These are phyloP conservation scores for Anhinga rufa DNA, from an alignment of 2,113 vertebrate genomes.

Conservation along the genomic window DNA sequence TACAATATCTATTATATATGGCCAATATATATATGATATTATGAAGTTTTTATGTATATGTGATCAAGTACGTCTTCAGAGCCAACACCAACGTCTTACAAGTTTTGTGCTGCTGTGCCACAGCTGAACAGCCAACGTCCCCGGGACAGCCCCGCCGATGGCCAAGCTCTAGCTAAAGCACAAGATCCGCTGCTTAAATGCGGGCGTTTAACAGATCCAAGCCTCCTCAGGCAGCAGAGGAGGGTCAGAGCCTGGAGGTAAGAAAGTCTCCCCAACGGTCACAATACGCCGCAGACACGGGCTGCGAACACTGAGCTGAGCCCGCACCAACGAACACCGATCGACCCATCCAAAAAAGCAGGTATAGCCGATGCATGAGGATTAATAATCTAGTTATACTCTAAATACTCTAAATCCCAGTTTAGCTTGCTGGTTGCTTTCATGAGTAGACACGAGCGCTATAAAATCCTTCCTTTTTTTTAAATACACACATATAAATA, in stretches of 20 bases:
- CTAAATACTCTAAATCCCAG: neutral
- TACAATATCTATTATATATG: too few species aligned
- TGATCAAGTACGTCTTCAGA: neutral
- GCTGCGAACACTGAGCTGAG: neutral
- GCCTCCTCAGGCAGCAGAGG: neutral
- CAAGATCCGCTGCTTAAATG: neutral
- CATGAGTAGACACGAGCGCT: neutral
- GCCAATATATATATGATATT: neutral
- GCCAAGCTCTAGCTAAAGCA: neutral
- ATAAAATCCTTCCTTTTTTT: neutral
- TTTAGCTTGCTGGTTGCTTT: neutral
- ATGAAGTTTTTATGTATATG: neutral
- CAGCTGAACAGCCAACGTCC: neutral
- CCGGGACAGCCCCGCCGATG: neutral
- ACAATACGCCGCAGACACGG: rapidly evolving
- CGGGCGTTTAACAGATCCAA: neutral
- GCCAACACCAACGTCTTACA: neutral
- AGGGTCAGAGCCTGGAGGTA: neutral
- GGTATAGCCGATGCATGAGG: rapidly evolving
- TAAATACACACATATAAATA: neutral
- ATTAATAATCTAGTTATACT: neutral
- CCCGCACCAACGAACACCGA: neutral
- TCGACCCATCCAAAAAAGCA: rapidly evolving
- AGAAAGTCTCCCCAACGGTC: neutral
- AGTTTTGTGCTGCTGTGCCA: neutral